Percentiles rank a stretch among this genome's conserved stretches.
phyloP scores from a whole-genome alignment of 2,113 vertebrate genomes.

The Camelus bactrianus region DNA sequence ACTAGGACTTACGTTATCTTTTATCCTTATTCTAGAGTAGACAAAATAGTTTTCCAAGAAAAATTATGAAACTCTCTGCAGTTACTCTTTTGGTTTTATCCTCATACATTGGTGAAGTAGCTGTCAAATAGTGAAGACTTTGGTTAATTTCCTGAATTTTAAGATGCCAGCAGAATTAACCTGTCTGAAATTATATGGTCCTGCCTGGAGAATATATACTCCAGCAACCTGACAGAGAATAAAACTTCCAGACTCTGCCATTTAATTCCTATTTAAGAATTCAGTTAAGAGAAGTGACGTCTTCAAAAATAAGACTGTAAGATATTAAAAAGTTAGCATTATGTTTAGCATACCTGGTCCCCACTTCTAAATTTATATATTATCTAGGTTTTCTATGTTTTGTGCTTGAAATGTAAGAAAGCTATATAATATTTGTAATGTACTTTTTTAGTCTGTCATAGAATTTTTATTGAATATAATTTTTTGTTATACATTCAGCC shows the following conservation, averaged over 20 bases:
- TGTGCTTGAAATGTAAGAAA: constrained; percentile 8
- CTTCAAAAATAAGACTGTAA: neutral
- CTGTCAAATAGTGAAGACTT: neutral
- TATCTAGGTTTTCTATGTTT: neutral
- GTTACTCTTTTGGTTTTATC: neutral
- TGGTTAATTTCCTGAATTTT: constrained; percentile 6
- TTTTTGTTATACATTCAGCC: neutral
- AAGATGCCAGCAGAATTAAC: neutral
- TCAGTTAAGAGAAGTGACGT: constrained; percentile 26
- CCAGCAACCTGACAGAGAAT: neutral
- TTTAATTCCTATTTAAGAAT: constrained; percentile 31
- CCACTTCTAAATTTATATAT: neutral
- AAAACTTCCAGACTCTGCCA: neutral
- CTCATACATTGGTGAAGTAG: neutral
- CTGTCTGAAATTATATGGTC: neutral
- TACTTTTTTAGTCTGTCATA: neutral
- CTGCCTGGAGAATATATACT: neutral
- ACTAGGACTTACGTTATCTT: neutral
- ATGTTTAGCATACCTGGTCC: neutral
- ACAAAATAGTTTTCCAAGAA: constrained; percentile 2
- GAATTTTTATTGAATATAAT: neutral
- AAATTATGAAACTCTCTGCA: neutral
- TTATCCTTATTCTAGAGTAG: neutral
- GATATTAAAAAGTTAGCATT: constrained; percentile 19
- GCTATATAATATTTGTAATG: neutral